Evolutionary conservation across 2,113 vertebrate genomes (phyloP).

Genomic region (Piaya cayana): DNA sequence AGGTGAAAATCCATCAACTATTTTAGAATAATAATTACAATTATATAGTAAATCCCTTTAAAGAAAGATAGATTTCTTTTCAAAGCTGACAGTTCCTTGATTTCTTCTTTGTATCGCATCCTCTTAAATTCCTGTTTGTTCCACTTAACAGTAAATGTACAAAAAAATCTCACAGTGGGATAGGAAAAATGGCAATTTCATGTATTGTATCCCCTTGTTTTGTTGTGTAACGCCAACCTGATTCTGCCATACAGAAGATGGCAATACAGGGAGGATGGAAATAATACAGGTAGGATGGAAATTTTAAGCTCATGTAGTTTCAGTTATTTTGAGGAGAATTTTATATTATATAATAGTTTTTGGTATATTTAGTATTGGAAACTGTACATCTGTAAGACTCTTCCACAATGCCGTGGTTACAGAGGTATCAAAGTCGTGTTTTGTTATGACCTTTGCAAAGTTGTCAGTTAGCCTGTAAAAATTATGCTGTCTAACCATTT

Average conservation of each 20-base stretch:
- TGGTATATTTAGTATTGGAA: background rate
- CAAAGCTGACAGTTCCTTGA: background rate
- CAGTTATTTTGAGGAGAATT: background rate
- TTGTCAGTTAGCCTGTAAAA: background rate
- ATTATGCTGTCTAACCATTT: background rate
- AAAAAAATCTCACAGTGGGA: background rate
- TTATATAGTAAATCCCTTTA: background rate
- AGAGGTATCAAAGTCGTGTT: background rate
- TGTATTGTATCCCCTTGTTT: background rate
- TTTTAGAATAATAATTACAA: background rate
- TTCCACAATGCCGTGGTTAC: background rate
- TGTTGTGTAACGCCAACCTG: background rate
- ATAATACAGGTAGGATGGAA: background rate
- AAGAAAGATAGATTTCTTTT: conserved; percentile 1
- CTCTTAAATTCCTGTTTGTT: conserved; percentile 16
- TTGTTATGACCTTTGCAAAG: background rate
- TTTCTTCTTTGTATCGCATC: background rate
- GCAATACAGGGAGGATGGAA: background rate
- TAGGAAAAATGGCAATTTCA: background rate
- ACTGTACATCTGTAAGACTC: background rate
- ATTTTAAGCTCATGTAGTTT: background rate
- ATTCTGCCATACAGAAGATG: background rate
- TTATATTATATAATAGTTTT: background rate
- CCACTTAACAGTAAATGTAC: background rate
- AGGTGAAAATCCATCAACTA: background rate